Evolutionary conservation across 2,888 invertebrate species (phyloP), one percentile per base, ranked within the genome.

Genomic region (Fabriciana adippe): DNA sequence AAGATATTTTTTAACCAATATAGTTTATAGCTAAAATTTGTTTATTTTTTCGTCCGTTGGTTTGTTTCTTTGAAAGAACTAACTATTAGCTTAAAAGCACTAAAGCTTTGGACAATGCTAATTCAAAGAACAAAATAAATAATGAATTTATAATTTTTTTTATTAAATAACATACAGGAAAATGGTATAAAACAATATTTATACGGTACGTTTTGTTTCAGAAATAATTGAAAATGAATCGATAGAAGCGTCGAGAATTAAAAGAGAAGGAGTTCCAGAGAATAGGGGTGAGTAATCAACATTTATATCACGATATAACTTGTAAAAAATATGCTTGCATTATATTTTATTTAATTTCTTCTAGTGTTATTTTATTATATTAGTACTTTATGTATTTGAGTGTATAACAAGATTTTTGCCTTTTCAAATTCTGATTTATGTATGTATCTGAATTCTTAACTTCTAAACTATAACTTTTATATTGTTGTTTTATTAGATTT

Each of bases 201-300:
- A 41, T 41, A 41, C 2, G 11, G 35, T 41, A 3, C 35, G 35
- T 67, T 74, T 88, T 88, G 82, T 92, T 92, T 31, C 89, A 93
- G 93, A 90, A 76, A 72, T 83, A 76, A 83, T 84, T 72, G 81
- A 88, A 67, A 86, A 89, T 70, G 89, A 89, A 77, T 75, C 81
- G 75, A 85, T 90, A 78, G 90, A 92, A 74, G 89, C 86, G 56
- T 83, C 91, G 69, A 89, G 93, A 74, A 87, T 90, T 78, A 93
- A 93, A 83, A 84, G 93, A 67, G 91, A 93, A 75, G 87, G 88
- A 67, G 90, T 89, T 75, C 88, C 89, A 72, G 92, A 90, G 83
- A 93, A 93, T 83, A 90, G 92, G 90, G 93, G 93, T 93, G 78
- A 84, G 93, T 81, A 72, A 71, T 72, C 55, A 57, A 51, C 48